Base-by-base conservation (phyloP, 2,888 invertebrate genomes). In the Oxyteleia sp. region DNA sequence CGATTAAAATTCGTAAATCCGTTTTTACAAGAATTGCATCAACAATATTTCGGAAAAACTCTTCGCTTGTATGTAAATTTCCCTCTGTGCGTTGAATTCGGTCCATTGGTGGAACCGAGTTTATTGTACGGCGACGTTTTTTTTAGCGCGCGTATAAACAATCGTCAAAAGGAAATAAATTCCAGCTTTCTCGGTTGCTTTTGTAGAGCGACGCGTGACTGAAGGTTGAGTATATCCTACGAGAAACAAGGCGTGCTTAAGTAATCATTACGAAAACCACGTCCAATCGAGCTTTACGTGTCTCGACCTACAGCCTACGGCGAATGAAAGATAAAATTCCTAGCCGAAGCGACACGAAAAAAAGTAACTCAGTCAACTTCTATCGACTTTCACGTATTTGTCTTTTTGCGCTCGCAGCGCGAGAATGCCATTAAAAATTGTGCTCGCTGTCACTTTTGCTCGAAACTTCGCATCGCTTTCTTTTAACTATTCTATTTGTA, bases 231-330 rank as follows among this genome's bases (percentile, higher is more conserved):
- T 49, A 49, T 18, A 49, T 3, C n/a, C 13, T 32, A 53, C 29
- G 29, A 53, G 26, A 32, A 53, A 32, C 16, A 29, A 53, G 53
- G 53, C 53, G 53, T 53, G 53, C 32, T 53, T 53, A 53, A 53
- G 53, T 53, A 53, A 53, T 53, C 53, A 53, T 53, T 53, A 53
- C 13, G 53, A 53, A 53, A 53, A 53, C 32, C 53, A 29, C 29
- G 16, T 26, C 53, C 15, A 53, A 53, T 53, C 26, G 32, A 32
- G 53, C 53, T 53, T 53, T 32, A 29, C 32, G 32, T 53, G 15
- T 10, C 45, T 18, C 45, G 45, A 45, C 45, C 45, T 45, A 45
- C 45, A 45, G 45, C 45, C 45, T 45, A 45, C 16, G 45, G 45
- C 45, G 10, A 10, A 16, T 18, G 45, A 45, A 18, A 45, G 45